Evolutionary conservation across 2,888 invertebrate genomes (phyloP).

Genomic region (Sclerodermus sp.): DNA sequence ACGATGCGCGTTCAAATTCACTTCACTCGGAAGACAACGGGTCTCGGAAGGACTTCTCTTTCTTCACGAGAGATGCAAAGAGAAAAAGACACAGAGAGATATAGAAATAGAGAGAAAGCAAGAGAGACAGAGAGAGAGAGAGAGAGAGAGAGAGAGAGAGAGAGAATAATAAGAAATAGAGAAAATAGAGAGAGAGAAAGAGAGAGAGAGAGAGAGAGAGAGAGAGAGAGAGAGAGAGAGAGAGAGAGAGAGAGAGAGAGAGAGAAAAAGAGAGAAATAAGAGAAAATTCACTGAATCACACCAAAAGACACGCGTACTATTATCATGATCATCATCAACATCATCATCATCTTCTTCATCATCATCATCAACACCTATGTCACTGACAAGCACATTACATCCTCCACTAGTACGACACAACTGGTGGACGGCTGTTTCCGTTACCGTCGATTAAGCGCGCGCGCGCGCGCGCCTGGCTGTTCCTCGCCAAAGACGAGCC

Average conservation of each 20-base stretch:
- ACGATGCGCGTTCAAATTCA: too few relatives aligned
- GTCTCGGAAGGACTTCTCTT: not conserved
- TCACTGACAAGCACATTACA: slow-evolving; percentile 23
- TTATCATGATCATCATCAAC: too few relatives aligned
- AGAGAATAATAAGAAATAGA: too few relatives aligned
- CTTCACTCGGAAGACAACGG: too few relatives aligned
- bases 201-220: too few relatives aligned
- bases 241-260: not conserved
- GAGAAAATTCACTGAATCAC: slow-evolving; percentile 13
- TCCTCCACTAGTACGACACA: slow-evolving; percentile 5
- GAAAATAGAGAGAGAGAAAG: too few relatives aligned
- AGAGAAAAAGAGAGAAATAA: too few relatives aligned
- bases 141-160: too few relatives aligned
- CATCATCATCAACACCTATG: slow-evolving; percentile 15
- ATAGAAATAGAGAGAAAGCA: not conserved
- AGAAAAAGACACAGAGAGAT: not conserved
- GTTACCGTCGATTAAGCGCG: slow-evolving; percentile 10
- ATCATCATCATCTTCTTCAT: too few relatives aligned
- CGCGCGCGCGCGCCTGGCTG: slow-evolving; percentile 23
- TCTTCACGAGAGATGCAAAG: not conserved
- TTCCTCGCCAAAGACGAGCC: too few relatives aligned
- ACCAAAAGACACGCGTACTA: slow-evolving; percentile 10
- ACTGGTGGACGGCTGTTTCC: slow-evolving; percentile 3
- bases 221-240: not conserved
- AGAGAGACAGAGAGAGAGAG: too few relatives aligned